Evolutionary conservation across 1,140 invertebrate genomes (phyloP).

Genomic region (Olivierus martensii): DNA sequence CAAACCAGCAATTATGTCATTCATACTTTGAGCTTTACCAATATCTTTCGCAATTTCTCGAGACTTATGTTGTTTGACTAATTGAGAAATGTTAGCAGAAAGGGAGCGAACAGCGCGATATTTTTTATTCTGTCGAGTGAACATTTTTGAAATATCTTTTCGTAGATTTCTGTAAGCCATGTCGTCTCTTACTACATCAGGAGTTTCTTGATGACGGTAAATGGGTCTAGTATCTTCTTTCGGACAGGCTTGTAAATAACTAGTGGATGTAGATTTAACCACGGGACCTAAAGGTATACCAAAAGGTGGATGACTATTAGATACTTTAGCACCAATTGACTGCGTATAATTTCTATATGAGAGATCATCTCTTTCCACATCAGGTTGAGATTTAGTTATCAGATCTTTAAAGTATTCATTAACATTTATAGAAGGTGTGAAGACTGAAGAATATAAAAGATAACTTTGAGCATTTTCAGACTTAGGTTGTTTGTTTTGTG

Average conservation of each 20-base stretch:
- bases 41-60: too few relatives aligned
- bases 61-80: background rate
- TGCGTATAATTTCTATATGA: constrained; percentile 61
- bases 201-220: constrained; percentile 37
- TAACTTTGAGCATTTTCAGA: constrained; percentile 50
- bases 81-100: constrained; percentile 9
- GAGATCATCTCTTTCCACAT: constrained; percentile 67
- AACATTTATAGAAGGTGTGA: constrained; percentile 25
- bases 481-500: constrained; percentile 37
- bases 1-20: too few relatives aligned
- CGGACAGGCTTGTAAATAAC: constrained; percentile 64
- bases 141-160: constrained; percentile 41
- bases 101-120: constrained; percentile 7
- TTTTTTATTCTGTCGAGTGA: background rate
- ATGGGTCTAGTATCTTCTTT: constrained; percentile 30
- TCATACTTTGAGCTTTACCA: too few relatives aligned
- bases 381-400: constrained; percentile 43
- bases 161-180: constrained; percentile 65
- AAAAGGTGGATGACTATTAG: constrained; percentile 72
- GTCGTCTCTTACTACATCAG: constrained; percentile 72
- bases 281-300: constrained; percentile 73
- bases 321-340: constrained; percentile 51
- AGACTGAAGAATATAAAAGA: constrained; percentile 51
- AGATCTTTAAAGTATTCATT: constrained; percentile 24
- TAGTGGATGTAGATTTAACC: constrained; percentile 45